These are phyloP conservation scores for Popillia japonica DNA, from an alignment of 1,140 invertebrate species.

Conservation along the genomic window DNA sequence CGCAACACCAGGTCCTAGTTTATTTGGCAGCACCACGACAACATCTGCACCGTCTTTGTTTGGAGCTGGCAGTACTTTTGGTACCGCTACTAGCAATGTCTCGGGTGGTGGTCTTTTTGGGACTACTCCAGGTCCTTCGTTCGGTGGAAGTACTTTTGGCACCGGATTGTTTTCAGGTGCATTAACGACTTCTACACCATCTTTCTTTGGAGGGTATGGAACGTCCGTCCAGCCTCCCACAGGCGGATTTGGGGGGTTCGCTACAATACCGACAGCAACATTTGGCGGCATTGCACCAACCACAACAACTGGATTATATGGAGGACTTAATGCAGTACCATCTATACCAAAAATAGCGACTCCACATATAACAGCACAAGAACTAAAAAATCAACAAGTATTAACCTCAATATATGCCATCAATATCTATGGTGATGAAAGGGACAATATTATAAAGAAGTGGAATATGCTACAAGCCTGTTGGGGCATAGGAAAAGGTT, in stretches of 20 bases:
- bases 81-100: no score
- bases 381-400: slow-evolving; percentile 50
- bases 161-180: slow-evolving; percentile 49
- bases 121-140: slow-evolving; percentile 35
- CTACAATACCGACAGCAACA: slow-evolving; percentile 53
- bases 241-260: slow-evolving; percentile 62
- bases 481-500: slow-evolving; percentile 85
- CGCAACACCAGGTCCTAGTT: no score
- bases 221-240: slow-evolving; percentile 59
- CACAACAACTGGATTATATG: slow-evolving; percentile 62
- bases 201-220: slow-evolving; percentile 64
- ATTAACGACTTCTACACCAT: slow-evolving; percentile 43
- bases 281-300: slow-evolving; percentile 59
- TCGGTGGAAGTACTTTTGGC: slow-evolving; percentile 50
- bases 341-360: slow-evolving; percentile 42
- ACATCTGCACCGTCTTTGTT: no score
- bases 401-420: slow-evolving; percentile 65
- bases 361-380: slow-evolving; percentile 26
- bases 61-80: no score
- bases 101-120: background rate
- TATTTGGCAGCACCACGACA: slow-evolving; percentile 44
- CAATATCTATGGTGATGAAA: slow-evolving; percentile 89
- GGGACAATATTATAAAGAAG: slow-evolving; percentile 88
- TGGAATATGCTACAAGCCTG: slow-evolving; percentile 95
- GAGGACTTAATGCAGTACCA: slow-evolving; percentile 57